Evolutionary conservation across 2,888 invertebrate species (phyloP).

Genomic region (Rambutsinella grinnellia): DNA sequence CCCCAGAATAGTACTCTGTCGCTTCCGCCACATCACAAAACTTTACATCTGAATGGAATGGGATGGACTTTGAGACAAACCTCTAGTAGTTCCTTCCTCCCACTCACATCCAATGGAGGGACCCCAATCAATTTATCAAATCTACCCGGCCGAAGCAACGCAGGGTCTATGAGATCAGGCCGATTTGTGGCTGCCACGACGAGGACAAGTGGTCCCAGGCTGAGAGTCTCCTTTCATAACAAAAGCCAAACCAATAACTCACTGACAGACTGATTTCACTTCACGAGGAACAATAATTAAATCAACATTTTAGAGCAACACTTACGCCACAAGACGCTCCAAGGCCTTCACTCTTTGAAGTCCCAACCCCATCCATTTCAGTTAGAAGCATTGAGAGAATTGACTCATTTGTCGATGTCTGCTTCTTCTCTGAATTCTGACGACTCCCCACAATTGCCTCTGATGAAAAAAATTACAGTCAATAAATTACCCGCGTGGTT

Average conservation of each 20-base stretch:
- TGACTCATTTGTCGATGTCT: conserved; percentile 69
- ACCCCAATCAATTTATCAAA: conserved; percentile 76
- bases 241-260: conserved; percentile 5
- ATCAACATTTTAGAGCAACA: background rate
- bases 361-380: conserved; percentile 78
- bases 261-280: background rate
- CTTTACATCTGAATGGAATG: conserved; percentile 70
- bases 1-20: conserved; percentile 75
- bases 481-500: conserved; percentile 21
- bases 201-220: conserved; percentile 69
- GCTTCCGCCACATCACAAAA: conserved; percentile 70
- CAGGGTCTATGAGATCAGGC: conserved; percentile 76
- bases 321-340: background rate
- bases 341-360: conserved; percentile 30
- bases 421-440: conserved; percentile 57
- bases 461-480: conserved; percentile 44
- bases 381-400: conserved; percentile 76
- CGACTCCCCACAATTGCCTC: conserved; percentile 70
- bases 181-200: conserved; percentile 78
- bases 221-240: conserved; percentile 5
- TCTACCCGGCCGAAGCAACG: conserved; percentile 76
- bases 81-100: conserved; percentile 72
- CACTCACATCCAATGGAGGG: conserved; percentile 73
- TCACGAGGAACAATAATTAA: background rate
- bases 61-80: conserved; percentile 70